Evolutionary conservation across 1,140 invertebrate species (phyloP).

Genomic region (Bactericera cockerelli): DNA sequence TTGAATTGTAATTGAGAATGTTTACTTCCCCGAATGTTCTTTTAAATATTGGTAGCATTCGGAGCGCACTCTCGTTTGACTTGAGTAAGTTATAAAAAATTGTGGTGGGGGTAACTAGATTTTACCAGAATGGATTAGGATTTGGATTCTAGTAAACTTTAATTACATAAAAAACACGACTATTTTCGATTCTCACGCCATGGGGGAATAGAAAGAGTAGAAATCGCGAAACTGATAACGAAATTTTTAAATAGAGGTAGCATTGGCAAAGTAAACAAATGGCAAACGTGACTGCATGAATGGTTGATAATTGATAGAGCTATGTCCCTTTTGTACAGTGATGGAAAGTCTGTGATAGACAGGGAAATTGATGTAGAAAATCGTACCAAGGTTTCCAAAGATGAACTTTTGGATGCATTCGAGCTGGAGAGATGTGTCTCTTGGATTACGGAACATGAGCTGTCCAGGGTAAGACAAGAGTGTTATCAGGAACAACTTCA

Average conservation of each 20-base stretch:
- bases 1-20: too few relatives aligned
- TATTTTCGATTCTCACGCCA: too few relatives aligned
- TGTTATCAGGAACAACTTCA: not conserved
- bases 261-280: not conserved
- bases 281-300: not conserved
- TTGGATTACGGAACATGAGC: not conserved
- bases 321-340: constrained; percentile 3
- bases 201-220: too few relatives aligned
- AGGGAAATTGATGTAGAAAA: constrained; percentile 1
- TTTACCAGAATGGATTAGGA: too few relatives aligned
- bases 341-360: not conserved
- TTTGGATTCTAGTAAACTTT: too few relatives aligned
- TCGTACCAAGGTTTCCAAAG: not conserved
- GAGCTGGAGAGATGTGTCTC: not conserved
- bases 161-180: too few relatives aligned
- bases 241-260: not conserved
- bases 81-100: too few relatives aligned
- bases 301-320: not conserved
- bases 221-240: not conserved
- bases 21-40: too few relatives aligned
- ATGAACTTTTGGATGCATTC: not conserved
- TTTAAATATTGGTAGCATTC: too few relatives aligned
- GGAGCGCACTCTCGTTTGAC: too few relatives aligned
- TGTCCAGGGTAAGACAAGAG: not conserved
- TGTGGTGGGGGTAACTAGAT: too few relatives aligned